These are phyloP conservation scores for Pandemis heparana DNA, from an alignment of 2,888 invertebrate species.

Conservation along the genomic window DNA sequence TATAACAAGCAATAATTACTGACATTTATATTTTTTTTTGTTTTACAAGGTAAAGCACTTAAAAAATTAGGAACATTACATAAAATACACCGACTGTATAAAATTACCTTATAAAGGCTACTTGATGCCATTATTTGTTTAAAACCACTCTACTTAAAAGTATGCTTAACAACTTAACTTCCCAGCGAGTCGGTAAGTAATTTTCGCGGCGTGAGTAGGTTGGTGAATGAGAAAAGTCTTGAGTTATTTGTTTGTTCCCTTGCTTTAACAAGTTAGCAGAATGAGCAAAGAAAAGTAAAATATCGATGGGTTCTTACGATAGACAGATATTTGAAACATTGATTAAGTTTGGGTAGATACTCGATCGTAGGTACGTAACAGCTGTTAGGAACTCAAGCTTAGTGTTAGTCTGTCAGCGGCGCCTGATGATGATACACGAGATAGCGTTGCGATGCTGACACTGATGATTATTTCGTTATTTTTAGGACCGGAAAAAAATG, in stretches of 20 bases:
- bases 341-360: background rate
- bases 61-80: conserved; percentile 8
- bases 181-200: conserved; percentile 4
- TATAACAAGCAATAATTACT: background rate
- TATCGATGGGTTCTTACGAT: background rate
- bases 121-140: conserved; percentile 20
- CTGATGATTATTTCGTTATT: no score
- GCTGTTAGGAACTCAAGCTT: no score
- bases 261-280: conserved; percentile 8
- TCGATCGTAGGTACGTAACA: no score
- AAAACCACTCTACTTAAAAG: conserved; percentile 24
- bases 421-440: no score
- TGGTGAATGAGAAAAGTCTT: conserved; percentile 14
- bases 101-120: conserved; percentile 9
- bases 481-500: no score
- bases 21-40: background rate
- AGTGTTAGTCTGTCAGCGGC: no score
- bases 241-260: conserved; percentile 12
- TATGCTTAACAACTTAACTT: conserved; percentile 23
- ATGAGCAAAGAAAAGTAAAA: conserved; percentile 4
- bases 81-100: conserved; percentile 3
- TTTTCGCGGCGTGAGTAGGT: conserved; percentile 11
- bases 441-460: no score
- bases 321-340: conserved; percentile 4
- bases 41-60: background rate